These are phyloP conservation scores for Apis laboriosa DNA, from an alignment of 1,140 invertebrate species.

Conservation along the genomic window DNA sequence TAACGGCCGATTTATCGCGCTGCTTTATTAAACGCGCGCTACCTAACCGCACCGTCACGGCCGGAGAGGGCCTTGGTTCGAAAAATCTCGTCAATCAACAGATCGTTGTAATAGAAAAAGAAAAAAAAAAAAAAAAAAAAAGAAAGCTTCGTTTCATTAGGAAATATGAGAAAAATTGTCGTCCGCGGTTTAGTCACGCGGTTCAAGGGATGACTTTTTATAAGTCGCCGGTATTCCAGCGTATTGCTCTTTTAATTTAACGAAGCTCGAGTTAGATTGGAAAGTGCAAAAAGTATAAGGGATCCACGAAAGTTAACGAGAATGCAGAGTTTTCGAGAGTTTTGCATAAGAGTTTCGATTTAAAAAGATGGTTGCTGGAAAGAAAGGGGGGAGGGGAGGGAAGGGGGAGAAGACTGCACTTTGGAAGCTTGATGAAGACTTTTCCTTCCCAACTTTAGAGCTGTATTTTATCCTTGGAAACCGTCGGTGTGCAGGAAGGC, in stretches of 20 bases:
- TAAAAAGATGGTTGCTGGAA: not conserved
- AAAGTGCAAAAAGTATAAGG: not conserved
- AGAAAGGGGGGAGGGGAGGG: not conserved
- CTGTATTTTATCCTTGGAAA: not conserved
- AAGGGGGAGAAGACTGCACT: not conserved
- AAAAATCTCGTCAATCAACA: not conserved
- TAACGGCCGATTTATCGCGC: constrained; percentile 21
- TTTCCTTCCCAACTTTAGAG: not conserved
- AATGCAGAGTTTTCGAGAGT: not conserved
- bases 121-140: too few relatives aligned
- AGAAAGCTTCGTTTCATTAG: not conserved
- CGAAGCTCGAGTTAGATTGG: not conserved
- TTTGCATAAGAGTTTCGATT: not conserved
- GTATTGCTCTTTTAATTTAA: not conserved
- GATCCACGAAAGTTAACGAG: not conserved
- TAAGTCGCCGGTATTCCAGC: not conserved
- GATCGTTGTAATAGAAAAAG: not conserved
- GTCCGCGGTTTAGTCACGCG: not conserved
- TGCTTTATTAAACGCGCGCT: constrained; percentile 11
- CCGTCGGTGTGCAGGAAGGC: not conserved
- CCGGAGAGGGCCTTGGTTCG: too few relatives aligned
- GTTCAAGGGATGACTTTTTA: too few relatives aligned
- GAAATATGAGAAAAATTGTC: not conserved
- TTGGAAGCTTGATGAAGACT: constrained; percentile 15
- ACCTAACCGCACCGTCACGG: too few relatives aligned